Base-by-base conservation (phyloP, 2,113 vertebrate species). In the Ovis canadensis region DNA sequence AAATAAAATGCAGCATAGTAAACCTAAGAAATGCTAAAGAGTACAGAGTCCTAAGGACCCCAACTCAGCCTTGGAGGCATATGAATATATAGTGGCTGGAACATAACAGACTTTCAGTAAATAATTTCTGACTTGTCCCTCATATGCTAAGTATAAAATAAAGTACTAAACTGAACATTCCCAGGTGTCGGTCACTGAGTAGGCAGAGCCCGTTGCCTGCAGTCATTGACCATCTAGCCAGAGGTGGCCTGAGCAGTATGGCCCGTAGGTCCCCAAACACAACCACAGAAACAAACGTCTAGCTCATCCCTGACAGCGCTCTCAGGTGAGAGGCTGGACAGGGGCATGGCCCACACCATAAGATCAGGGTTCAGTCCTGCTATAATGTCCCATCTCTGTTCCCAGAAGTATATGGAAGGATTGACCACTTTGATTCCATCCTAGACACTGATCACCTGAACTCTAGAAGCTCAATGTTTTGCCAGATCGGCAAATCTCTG, bases 361-460 rank as follows among this genome's bases (percentile, higher is more conserved):
- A 29, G 33, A 52, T 21, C 33, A 78, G 43, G 62, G 29, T 2
- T 40, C 52, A 82, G 45, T 19, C 40, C 17, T 15, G 57, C 48
- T 27, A 0, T 12, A 16, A 17, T n/a, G 45, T 8, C 29, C 43
- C 52, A 19, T 36, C 67, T 93, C 87, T 57, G 45, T 55, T 82
- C 40, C 83, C n/a, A 21, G 25, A 27, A 97, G 81, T 85, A n/a
- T 64, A 31, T 4, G 25, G 31, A 57, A 36, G 29, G n/a, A 33
- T 29, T 74, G 1, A 2, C 45, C 55, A 80, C 9, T 23, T 60
- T 67, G 27, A 92, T 36, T 88, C 16, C 15, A 48, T 81, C 71
- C 59, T 91, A 17, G 52, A 93, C 78, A 81, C 33, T 59, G 52
- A 93, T 83, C 16, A 7, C 11, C 93, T 91, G 82, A 86, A 91